These are phyloP conservation scores for Neoniphon sammara DNA, from an alignment of 2,797 vertebrate species.

Conservation along the genomic window DNA sequence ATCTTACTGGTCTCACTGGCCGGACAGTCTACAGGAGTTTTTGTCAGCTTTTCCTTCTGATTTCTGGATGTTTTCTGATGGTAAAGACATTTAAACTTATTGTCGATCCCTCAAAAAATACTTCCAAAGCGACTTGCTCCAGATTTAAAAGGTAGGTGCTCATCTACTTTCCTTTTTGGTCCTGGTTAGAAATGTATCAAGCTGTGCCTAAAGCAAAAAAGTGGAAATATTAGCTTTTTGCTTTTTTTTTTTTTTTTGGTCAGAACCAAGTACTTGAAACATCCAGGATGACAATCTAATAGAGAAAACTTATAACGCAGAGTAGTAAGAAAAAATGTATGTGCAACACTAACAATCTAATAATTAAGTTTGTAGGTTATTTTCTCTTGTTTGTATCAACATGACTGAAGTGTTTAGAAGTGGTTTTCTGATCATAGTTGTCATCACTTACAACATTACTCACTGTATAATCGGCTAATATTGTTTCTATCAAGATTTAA, in stretches of 20 bases:
- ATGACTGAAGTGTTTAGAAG: neutral
- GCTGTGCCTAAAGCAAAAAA: neutral
- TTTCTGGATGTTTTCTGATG: slow-evolving; percentile 35
- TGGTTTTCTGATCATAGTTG: neutral
- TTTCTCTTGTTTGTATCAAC: neutral
- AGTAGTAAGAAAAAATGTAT: neutral
- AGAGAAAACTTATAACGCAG: neutral
- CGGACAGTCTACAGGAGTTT: slow-evolving; percentile 19
- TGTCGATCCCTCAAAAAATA: neutral
- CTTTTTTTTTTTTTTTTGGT: too few relatives aligned
- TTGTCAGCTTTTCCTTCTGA: slow-evolving; percentile 1
- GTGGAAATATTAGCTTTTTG: neutral
- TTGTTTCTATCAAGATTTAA: neutral
- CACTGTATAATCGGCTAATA: neutral
- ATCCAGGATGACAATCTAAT: neutral
- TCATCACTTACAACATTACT: neutral
- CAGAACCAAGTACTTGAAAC: neutral
- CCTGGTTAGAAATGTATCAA: neutral
- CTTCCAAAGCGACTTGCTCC: slow-evolving; percentile 17
- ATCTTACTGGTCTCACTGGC: slow-evolving; percentile 43
- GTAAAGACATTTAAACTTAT: slow-evolving; percentile 20
- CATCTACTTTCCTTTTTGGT: neutral
- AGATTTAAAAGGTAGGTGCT: slow-evolving; percentile 64
- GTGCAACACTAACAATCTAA: neutral
- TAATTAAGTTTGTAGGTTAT: neutral